phyloP scores from a whole-genome alignment of 35 echinoderm and acorn worm species.

The Hemicentrotus pulcherrimus region DNA sequence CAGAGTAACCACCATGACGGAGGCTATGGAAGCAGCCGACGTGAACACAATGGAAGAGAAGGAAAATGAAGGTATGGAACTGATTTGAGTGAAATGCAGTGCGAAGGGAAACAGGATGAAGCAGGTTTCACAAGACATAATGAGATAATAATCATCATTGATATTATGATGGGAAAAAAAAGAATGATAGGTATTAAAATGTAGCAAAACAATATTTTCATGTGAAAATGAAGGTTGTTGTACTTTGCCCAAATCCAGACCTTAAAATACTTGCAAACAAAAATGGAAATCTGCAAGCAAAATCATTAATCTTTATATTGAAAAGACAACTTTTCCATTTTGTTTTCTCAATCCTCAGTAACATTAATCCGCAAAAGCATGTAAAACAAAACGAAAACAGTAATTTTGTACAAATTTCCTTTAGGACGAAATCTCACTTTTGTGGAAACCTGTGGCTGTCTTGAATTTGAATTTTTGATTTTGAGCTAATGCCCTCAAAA shows the following conservation, averaged over 20 bases:
- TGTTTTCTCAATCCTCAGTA: background rate
- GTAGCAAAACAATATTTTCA: background rate
- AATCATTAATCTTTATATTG: background rate
- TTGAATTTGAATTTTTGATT: too few relatives aligned
- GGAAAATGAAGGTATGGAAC: slow-evolving; percentile 60
- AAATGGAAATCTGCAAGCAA: background rate
- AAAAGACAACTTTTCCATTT: background rate
- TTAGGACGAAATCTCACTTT: too few relatives aligned
- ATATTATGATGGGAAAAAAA: background rate
- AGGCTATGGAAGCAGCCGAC: slow-evolving; percentile 69
- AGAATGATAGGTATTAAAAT: background rate
- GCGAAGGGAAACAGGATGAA: background rate
- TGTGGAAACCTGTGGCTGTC: too few relatives aligned
- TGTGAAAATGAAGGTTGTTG: background rate
- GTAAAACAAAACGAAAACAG: too few relatives aligned
- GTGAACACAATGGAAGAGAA: slow-evolving; percentile 72
- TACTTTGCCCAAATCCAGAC: background rate
- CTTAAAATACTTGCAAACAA: background rate
- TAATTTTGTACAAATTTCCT: too few relatives aligned
- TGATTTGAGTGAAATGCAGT: background rate
- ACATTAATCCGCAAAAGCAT: too few relatives aligned
- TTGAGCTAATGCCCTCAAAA: too few relatives aligned
- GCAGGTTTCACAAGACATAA: too few relatives aligned
- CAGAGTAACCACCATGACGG: slow-evolving; percentile 83
- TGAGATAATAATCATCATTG: background rate